These are phyloP conservation scores for Notodonta ziczac DNA, from an alignment of 2,888 invertebrate species.

Conservation along the genomic window DNA sequence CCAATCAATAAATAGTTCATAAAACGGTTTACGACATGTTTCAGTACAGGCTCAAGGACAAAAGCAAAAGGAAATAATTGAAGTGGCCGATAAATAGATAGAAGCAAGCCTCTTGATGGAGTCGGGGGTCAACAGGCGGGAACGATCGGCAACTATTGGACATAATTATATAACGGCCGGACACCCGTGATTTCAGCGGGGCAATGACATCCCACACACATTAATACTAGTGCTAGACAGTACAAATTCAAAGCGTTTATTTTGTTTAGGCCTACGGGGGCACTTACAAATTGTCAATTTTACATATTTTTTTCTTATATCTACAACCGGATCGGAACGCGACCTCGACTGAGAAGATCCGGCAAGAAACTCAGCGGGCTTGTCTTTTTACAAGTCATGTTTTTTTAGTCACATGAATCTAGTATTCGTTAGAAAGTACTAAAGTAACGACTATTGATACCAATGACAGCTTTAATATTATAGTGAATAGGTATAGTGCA, in stretches of 20 bases:
- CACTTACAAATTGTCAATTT: too few relatives aligned
- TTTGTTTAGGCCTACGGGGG: too few relatives aligned
- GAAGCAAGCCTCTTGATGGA: slow-evolving; percentile 63
- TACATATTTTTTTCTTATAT: too few relatives aligned
- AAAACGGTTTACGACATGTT: slow-evolving; percentile 47
- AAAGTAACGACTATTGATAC: too few relatives aligned
- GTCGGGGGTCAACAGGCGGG: slow-evolving; percentile 72
- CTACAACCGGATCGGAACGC: too few relatives aligned
- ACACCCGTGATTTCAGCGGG: slow-evolving; percentile 75
- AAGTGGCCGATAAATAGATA: slow-evolving; percentile 70
- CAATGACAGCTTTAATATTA: too few relatives aligned
- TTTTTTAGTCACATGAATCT: too few relatives aligned
- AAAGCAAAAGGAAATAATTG: slow-evolving; percentile 64
- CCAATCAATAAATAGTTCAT: slow-evolving; percentile 47
- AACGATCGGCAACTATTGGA: slow-evolving; percentile 64
- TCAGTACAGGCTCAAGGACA: slow-evolving; percentile 52
- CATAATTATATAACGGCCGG: slow-evolving; percentile 69
- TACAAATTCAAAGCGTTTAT: too few relatives aligned
- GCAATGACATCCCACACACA: slow-evolving; percentile 65
- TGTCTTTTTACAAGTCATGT: too few relatives aligned
- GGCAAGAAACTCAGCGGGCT: too few relatives aligned
- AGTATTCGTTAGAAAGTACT: background rate
- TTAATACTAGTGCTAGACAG: slow-evolving; percentile 6
- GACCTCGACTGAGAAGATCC: too few relatives aligned
- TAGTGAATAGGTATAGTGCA: too few relatives aligned